These are phyloP conservation scores for Digitonthophagus gazella DNA, from an alignment of 2,888 invertebrate genomes.

Conservation along the genomic window DNA sequence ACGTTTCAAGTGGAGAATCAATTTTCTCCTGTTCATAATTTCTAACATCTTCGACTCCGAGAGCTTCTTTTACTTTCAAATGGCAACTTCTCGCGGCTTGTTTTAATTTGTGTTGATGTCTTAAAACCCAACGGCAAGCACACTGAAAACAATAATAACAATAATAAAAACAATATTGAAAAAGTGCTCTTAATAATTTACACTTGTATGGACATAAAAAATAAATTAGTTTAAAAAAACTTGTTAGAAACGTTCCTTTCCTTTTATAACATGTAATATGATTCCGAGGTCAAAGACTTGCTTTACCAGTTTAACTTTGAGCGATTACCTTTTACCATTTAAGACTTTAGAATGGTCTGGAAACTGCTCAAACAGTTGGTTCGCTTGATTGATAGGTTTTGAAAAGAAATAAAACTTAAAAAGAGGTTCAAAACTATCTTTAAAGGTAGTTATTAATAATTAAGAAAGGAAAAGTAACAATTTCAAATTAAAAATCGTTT, in stretches of 20 bases:
- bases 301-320: background rate
- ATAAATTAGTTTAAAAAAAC: no score
- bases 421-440: no score
- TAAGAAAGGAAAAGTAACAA: no score
- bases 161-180: background rate
- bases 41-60: constrained; percentile 40
- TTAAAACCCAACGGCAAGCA: constrained; percentile 64
- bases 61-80: constrained; percentile 47
- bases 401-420: no score
- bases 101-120: constrained; percentile 69
- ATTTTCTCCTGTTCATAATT: constrained; percentile 41
- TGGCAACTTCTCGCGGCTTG: constrained; percentile 48
- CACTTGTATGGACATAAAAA: no score
- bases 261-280: no score
- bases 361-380: background rate
- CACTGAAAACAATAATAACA: constrained; percentile 48
- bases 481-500: no score
- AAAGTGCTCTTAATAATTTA: background rate
- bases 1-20: constrained; percentile 47
- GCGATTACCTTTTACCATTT: background rate
- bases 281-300: background rate
- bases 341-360: background rate
- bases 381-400: no score
- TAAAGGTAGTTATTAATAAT: no score
- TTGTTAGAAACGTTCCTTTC: no score